Evolutionary conservation across 2,888 invertebrate genomes (phyloP).

Genomic region (Protodeltote pygarga): DNA sequence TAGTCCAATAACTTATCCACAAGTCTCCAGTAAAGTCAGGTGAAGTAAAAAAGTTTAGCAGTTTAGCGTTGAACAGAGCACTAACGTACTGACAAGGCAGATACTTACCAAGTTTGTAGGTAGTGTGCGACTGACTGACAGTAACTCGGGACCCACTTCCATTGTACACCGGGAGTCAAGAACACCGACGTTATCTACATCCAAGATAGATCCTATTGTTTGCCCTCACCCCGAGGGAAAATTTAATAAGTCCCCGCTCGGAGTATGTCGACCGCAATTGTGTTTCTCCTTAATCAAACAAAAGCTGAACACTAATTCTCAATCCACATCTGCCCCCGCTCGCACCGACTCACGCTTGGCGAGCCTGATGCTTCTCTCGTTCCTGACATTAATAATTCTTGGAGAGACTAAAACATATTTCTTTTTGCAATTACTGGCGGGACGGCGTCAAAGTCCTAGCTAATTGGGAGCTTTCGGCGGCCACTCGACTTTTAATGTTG

Average conservation of each 20-base stretch:
- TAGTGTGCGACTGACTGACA: conserved; percentile 66
- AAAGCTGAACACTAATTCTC: conserved; percentile 60
- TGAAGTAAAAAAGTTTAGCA: conserved; percentile 46
- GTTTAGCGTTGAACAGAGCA: conserved; percentile 49
- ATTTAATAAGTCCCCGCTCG: conserved; percentile 76
- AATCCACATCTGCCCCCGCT: conserved; percentile 49
- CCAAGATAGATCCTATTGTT: conserved; percentile 79
- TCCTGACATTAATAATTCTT: conserved; percentile 70
- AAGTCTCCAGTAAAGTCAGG: conserved; percentile 39
- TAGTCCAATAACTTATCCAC: too few species aligned
- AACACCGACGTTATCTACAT: conserved; percentile 77
- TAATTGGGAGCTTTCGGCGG: conserved; percentile 82
- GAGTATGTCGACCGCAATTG: conserved; percentile 72
- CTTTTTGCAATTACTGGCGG: conserved; percentile 77
- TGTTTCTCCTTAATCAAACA: conserved; percentile 77
- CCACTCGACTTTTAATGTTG: conserved; percentile 78
- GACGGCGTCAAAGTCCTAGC: conserved; percentile 76
- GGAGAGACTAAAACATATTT: conserved; percentile 75
- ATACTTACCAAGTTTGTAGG: conserved; percentile 70
- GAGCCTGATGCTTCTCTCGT: conserved; percentile 46
- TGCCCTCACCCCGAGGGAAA: conserved; percentile 71
- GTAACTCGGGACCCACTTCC: conserved; percentile 57
- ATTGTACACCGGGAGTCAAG: conserved; percentile 70
- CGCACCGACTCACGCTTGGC: conserved; percentile 23
- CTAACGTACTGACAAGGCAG: conserved; percentile 60